Evolutionary conservation across 2,888 invertebrate species (phyloP).

Genomic region (Notodonta dromedarius): DNA sequence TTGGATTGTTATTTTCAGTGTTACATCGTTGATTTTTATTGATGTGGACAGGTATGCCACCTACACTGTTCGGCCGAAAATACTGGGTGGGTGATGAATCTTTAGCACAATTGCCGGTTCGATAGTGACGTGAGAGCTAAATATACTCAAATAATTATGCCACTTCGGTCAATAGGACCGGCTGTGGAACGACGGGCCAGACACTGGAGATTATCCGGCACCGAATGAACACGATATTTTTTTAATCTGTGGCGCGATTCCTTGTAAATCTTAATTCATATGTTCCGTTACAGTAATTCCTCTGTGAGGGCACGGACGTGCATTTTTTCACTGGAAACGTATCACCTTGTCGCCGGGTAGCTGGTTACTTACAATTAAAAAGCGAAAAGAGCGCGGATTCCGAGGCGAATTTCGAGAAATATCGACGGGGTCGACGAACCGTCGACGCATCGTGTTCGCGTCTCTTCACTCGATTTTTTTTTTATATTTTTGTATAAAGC

Average conservation of each 20-base stretch:
- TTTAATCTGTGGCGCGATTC: slow-evolving; percentile 62
- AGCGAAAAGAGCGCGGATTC: slow-evolving; percentile 81
- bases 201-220: slow-evolving; percentile 44
- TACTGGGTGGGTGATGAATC: slow-evolving; percentile 27
- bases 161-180: slow-evolving; percentile 33
- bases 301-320: slow-evolving; percentile 62
- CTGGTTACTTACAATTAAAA: slow-evolving; percentile 82
- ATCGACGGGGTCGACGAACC: slow-evolving; percentile 81
- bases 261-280: slow-evolving; percentile 71
- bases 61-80: slow-evolving; percentile 33
- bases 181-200: slow-evolving; percentile 20
- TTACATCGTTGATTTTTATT: slow-evolving; percentile 36
- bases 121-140: slow-evolving; percentile 34
- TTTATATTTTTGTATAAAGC: slow-evolving; percentile 66
- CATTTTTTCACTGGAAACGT: slow-evolving; percentile 75
- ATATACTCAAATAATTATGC: slow-evolving; percentile 26
- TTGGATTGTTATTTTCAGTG: slow-evolving; percentile 35
- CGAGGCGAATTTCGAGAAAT: slow-evolving; percentile 81
- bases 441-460: slow-evolving; percentile 79
- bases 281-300: slow-evolving; percentile 77
- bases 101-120: slow-evolving; percentile 24
- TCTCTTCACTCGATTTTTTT: slow-evolving; percentile 68
- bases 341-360: slow-evolving; percentile 77
- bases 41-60: slow-evolving; percentile 38
- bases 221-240: slow-evolving; percentile 44